Evolutionary conservation across 2,888 invertebrate genomes (phyloP), one percentile per base, ranked within the genome.

Genomic region (Aphidius colemani): DNA sequence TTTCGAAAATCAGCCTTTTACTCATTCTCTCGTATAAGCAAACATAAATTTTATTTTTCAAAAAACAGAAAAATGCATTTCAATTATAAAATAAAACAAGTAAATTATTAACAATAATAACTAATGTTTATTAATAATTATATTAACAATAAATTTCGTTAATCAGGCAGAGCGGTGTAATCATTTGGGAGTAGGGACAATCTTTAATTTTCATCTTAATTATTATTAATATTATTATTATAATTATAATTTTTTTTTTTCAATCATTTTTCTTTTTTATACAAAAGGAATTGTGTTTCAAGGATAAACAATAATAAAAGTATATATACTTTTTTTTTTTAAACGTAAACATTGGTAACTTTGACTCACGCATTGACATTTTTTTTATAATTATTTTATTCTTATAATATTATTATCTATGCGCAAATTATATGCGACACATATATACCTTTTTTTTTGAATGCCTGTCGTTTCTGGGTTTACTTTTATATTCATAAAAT

Each of bases 311-410:
- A 30, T 30, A 65, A 65, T 46, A 45, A 48, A 59, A 48, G 43
- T 53, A 51, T 59, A 11, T 30, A 8, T 11, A 41, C 46, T 41
- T 7, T 62, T 49, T 55, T 13, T 76, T 75, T 73, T 74, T 79
- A 73, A 79, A 80, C 75, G 72, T 79, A 80, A 75, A 80, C 80
- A 81, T 78, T 80, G 81, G 79, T 80, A 82, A 81, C 80, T 81
- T 79, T 78, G 76, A 81, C 79, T 80, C 80, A 80, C 78, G 78
- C 80, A 76, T 77, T 77, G 78, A 78, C 77, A 78, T 80, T 77
- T 74, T 78, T 57, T 45, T 45, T 2, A 30, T 3, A 30, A 30
- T 30, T 30, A 30, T 30, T 30, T 30, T 30, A 30, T 2, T 30
- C 4, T 30, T 30, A 30, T 30, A 30, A 30, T 30, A 30, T 30